Evolutionary conservation across 2,888 invertebrate species (phyloP), one percentile per base, ranked within the genome.

Genomic region (Mayetiola destructor): DNA sequence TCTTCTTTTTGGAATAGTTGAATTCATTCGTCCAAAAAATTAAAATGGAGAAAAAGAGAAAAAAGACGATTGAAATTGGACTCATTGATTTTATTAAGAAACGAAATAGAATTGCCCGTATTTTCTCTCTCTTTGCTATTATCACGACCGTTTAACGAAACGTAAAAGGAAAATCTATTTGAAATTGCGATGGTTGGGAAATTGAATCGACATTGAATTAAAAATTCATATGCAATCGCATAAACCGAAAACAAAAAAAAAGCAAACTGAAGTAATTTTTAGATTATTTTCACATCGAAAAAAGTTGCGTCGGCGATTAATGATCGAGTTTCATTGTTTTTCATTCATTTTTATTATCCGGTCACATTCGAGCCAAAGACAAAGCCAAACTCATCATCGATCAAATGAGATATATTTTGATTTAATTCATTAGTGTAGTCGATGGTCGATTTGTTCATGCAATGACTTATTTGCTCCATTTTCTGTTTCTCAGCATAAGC

Each of bases 61-160:
- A 48, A 48, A 42, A 48, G 27, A n/a, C n/a, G n/a, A 27, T 48
- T n/a, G 48, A 27, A 48, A 48, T 27, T 48, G 27, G 48, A 48
- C 48, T 27, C 27, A 27, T 48, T 48, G 27, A 48, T 48, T 27
- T 27, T 27, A 48, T 48, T 48, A 48, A 48, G 48, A 48, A 48
- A 48, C 23, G 27, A 23, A 27, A 48, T 48, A 48, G 23, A 48
- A 27, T 48, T 48, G 48, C 27, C 27, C 48, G 27, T 48, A 27
- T 48, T 48, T 48, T 48, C 27, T 23, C 48, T 27, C n/a, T 48
- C 27, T 48, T 27, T 48, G 48, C 48, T 27, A 48, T 48, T 48
- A 48, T 48, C 48, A n/a, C n/a, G 27, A 48, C 27, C 48, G 48
- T 27, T 48, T 48, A 27, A 48, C 48, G 27, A 27, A 27, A 48